phyloP scores from a whole-genome alignment of 2,888 invertebrate species.

The Cheilosia impressa region DNA sequence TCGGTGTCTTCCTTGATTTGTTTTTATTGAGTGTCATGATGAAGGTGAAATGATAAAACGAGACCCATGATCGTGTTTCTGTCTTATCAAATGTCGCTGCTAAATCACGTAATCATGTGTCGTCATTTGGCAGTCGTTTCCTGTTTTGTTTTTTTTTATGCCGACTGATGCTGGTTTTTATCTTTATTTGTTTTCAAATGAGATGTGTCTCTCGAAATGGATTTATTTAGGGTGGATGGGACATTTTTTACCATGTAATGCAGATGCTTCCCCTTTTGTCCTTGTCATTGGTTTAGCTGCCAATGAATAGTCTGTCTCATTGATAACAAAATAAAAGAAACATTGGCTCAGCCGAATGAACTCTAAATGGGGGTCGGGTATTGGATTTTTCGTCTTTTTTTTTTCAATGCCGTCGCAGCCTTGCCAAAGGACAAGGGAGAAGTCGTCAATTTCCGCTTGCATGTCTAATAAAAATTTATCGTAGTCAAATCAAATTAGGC shows the following conservation, averaged over 20 bases:
- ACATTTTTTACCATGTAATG: neutral
- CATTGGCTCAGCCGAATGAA: slow-evolving; percentile 20
- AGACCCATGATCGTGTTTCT: slow-evolving; percentile 26
- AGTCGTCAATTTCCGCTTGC: slow-evolving; percentile 70
- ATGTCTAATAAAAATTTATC: slow-evolving; percentile 70
- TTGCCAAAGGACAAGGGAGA: slow-evolving; percentile 52
- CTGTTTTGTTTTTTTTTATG: neutral
- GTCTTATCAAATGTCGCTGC: slow-evolving; percentile 16
- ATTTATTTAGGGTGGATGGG: neutral
- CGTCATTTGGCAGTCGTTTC: neutral
- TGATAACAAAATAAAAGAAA: slow-evolving; percentile 1
- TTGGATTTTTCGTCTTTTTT: neutral
- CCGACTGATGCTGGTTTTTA: neutral
- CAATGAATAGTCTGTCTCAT: slow-evolving; percentile 8
- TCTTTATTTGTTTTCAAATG: slow-evolving; percentile 25
- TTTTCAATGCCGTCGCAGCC: slow-evolving; percentile 55
- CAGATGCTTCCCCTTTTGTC: neutral
- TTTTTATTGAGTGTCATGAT: slow-evolving; percentile 50
- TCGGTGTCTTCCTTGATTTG: slow-evolving; percentile 26
- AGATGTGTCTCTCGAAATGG: slow-evolving; percentile 32
- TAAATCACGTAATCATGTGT: neutral
- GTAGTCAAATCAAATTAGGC: slow-evolving; percentile 72
- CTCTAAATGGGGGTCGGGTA: neutral
- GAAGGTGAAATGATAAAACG: slow-evolving; percentile 18
- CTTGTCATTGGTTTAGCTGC: neutral